Evolutionary conservation across 2,888 invertebrate species (phyloP).

Genomic region (Protophormia terraenovae): DNA sequence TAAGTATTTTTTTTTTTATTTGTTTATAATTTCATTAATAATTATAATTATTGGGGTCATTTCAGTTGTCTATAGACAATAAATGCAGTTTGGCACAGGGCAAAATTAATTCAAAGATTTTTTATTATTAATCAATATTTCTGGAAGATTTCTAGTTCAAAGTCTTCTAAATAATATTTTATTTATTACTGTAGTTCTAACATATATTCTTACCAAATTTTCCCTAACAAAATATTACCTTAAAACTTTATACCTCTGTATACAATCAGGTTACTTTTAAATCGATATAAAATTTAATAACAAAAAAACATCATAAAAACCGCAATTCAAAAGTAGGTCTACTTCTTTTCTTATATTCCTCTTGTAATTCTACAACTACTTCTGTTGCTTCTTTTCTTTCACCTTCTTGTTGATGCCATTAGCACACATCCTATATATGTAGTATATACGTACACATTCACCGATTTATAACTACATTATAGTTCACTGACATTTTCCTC

Average conservation of each 20-base stretch:
- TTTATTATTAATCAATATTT: too few relatives aligned
- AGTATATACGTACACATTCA: neutral
- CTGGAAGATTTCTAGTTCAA: too few relatives aligned
- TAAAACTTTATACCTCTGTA: neutral
- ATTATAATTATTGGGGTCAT: too few relatives aligned
- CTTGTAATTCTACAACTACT: neutral
- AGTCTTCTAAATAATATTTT: too few relatives aligned
- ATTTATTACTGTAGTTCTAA: too few relatives aligned
- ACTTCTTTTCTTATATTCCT: constrained; percentile 5
- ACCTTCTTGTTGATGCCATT: neutral
- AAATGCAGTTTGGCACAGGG: too few relatives aligned
- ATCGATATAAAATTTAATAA: neutral
- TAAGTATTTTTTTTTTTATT: too few relatives aligned
- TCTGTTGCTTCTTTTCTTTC: neutral
- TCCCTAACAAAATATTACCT: neutral
- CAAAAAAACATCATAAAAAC: constrained; percentile 12
- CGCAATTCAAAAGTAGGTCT: constrained; percentile 49
- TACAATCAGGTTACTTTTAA: neutral
- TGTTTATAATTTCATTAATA: too few relatives aligned
- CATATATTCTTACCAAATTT: too few relatives aligned
- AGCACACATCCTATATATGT: constrained; percentile 39
- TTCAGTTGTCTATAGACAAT: too few relatives aligned
- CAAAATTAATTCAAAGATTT: too few relatives aligned
- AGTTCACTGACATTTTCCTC: constrained; percentile 64
- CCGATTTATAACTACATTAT: constrained; percentile 45